Percentiles rank a stretch among this genome's conserved stretches.
Evolutionary conservation across 1,140 invertebrate species (phyloP).

Genomic region (Drosophila sp.): DNA sequence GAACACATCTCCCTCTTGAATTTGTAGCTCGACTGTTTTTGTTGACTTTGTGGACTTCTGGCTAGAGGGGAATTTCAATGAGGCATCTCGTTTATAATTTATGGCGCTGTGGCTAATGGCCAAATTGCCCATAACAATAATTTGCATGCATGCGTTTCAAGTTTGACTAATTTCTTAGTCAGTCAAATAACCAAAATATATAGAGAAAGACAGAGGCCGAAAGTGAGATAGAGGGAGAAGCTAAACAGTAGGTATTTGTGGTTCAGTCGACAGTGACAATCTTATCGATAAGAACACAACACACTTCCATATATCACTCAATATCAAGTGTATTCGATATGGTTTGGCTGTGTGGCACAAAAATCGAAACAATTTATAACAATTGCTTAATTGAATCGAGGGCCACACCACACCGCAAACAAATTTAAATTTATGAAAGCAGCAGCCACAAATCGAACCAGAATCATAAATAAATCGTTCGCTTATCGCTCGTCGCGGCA

Average conservation of each 20-base stretch:
- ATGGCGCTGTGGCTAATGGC: slow-evolving; percentile 74
- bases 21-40: slow-evolving; percentile 17
- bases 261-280: slow-evolving; percentile 25
- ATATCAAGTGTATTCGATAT: slow-evolving; percentile 60
- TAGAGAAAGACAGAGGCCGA: slow-evolving; percentile 1
- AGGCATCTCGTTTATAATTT: slow-evolving; percentile 74
- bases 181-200: slow-evolving; percentile 20
- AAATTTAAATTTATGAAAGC: slow-evolving; percentile 81
- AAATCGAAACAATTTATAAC: slow-evolving; percentile 76
- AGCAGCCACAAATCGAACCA: slow-evolving; percentile 67
- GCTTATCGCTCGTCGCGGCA: slow-evolving; percentile 58
- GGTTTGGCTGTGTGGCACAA: slow-evolving; percentile 5
- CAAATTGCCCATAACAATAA: slow-evolving; percentile 80
- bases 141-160: slow-evolving; percentile 72
- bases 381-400: slow-evolving; percentile 79
- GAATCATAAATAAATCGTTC: slow-evolving; percentile 80
- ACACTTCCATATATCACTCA: slow-evolving; percentile 67
- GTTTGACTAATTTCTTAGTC: slow-evolving; percentile 72
- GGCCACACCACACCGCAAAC: slow-evolving; percentile 44
- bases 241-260: neutral
- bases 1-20: neutral
- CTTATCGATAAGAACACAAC: slow-evolving; percentile 40
- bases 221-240: slow-evolving; percentile 15
- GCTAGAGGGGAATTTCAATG: slow-evolving; percentile 72
- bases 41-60: slow-evolving; percentile 29